Evolutionary conservation across 2,113 vertebrate genomes (phyloP), one percentile per base, ranked within the genome.

Genomic region (Lampris incognitus): DNA sequence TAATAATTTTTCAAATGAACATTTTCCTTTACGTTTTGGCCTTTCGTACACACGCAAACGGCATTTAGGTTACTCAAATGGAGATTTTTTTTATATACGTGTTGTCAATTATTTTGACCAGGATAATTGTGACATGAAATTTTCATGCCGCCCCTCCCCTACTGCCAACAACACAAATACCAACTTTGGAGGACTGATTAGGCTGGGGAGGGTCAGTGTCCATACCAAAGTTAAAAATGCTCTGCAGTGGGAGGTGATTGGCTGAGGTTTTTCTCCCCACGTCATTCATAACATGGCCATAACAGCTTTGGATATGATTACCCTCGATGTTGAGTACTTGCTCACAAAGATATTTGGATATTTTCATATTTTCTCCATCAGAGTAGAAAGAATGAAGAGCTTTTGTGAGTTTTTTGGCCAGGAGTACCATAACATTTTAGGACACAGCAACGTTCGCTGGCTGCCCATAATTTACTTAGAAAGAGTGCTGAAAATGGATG

Each of bases 261-360:
- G 55, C 48, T 46, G 39, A 59, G 24, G 24, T 24, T 24, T 24
- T 24, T 24, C 24, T 24, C 24, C 24, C 24, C 24, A 24, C 0
- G 24, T 24, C 24, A 24, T 24, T 24, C 24, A 24, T 24, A 50
- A 70, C 4, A 48, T 9, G 52, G 38, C 46, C 57, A 44, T 57
- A 66, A 50, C 57, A 41, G 49, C 9, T 66, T 49, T 44, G 37
- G 55, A 51, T 70, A 38, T 54, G 38, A 54, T 49, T 52, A 59
- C 13, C 44, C 13, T 41, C 51, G n/a, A 68, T 56, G 40, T 66
- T 48, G 71, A 78, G 69, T 55, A 38, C 49, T 52, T 37, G 41
- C 62, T 64, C 61, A 50, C 39, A 59, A 57, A 72, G 56, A 66
- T 69, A 66, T 72, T 42, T 24, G 24, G 24, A 24, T 24, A 24